These are phyloP conservation scores for Sericinus montela DNA, from an alignment of 2,888 invertebrate species.

Conservation along the genomic window DNA sequence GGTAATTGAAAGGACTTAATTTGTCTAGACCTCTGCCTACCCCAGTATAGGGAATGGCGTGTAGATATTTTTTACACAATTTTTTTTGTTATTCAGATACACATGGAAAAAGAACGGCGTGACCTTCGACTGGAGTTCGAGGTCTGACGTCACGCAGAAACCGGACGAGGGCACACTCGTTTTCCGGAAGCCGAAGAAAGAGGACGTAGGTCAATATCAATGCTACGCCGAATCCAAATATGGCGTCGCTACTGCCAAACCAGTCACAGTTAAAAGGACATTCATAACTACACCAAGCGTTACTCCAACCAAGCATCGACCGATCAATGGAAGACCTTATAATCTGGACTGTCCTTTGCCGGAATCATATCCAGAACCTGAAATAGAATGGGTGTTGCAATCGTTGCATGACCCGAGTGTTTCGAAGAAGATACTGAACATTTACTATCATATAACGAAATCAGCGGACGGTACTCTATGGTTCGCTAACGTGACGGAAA, in stretches of 20 bases:
- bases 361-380: background rate
- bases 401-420: background rate
- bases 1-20: too few species aligned
- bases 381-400: background rate
- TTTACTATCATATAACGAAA: background rate
- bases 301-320: background rate
- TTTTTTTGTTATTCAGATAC: background rate
- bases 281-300: slow-evolving; percentile 19
- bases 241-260: slow-evolving; percentile 37
- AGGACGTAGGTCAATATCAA: slow-evolving; percentile 51
- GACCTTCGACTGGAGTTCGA: background rate
- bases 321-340: background rate
- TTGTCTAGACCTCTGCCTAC: too few species aligned
- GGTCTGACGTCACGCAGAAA: background rate
- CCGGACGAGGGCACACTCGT: slow-evolving; percentile 36
- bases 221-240: slow-evolving; percentile 43
- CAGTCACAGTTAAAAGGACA: slow-evolving; percentile 36
- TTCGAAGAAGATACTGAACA: background rate
- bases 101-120: background rate
- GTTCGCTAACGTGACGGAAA: slow-evolving; percentile 50
- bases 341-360: background rate
- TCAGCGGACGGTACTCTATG: slow-evolving; percentile 42
- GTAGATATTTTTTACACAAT: too few species aligned
- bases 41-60: too few species aligned
- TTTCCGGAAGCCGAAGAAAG: slow-evolving; percentile 40